Percentiles rank a stretch among this genome's conserved stretches.
phyloP scores from a whole-genome alignment of 2,113 vertebrate genomes.

The Lepus europaeus region DNA sequence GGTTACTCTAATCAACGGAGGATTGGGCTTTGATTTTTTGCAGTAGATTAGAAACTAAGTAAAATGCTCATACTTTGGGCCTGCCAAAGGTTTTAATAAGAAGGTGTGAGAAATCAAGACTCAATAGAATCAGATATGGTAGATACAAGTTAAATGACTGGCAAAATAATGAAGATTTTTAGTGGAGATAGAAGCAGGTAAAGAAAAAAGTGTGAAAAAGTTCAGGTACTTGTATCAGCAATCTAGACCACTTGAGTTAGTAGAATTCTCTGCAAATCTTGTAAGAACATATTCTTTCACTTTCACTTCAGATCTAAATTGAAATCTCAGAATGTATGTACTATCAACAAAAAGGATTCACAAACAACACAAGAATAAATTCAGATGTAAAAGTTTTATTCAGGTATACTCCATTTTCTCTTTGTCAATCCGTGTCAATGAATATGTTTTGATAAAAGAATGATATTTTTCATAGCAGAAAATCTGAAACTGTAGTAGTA shows the following conservation, averaged over 20 bases:
- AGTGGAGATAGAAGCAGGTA: not conserved
- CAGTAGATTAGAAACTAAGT: not conserved
- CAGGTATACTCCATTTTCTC: not conserved
- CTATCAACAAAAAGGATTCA: too few species aligned
- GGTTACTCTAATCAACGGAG: too few species aligned
- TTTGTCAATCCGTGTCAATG: not conserved
- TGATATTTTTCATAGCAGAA: not conserved
- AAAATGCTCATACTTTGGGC: not conserved
- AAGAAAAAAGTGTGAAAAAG: conserved; percentile 37
- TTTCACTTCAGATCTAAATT: too few species aligned
- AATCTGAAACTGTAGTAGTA: not conserved
- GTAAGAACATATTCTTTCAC: too few species aligned
- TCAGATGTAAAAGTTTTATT: not conserved
- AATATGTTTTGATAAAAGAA: not conserved
- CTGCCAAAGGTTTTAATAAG: too few species aligned
- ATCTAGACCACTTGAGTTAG: not conserved
- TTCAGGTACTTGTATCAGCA: not conserved
- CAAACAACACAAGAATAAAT: not conserved
- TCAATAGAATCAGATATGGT: not conserved
- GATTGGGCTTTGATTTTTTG: conserved; percentile 10
- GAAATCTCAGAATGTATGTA: too few species aligned
- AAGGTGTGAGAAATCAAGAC: too few species aligned
- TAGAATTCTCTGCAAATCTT: too few species aligned
- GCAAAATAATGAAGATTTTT: conserved; percentile 16
- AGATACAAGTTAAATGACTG: not conserved